Evolutionary conservation across 1,140 invertebrate species (phyloP), one percentile per base, ranked within the genome.

Genomic region (Drosophila bipectinata): DNA sequence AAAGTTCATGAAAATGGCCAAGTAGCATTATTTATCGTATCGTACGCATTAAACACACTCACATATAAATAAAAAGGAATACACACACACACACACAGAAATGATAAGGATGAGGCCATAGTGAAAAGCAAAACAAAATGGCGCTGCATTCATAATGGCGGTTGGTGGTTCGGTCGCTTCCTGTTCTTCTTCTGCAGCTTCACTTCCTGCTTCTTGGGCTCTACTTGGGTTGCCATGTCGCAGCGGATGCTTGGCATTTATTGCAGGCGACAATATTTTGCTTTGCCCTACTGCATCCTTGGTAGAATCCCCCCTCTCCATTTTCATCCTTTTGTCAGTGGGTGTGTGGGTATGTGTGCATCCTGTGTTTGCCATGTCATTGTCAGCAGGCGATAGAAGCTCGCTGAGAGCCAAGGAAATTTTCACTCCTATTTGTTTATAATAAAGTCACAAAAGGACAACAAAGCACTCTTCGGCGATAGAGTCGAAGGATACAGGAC

Each of bases 251-350:
- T 87, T 87, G 82, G 77, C 82, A 87, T 87, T 87, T 87, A 87
- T 87, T 87, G 78, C 82, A 79, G 77, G 82, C 82, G 82, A 82
- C 82, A 87, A 87, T 87, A 85, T 87, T 87, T 87, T 79, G 82
- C 82, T 81, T 67, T 55, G 63, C 63, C 59, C 63, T 34, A 60
- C 63, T 34, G 63, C 63, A 67, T 63, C 59, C 59, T 51, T 59
- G 55, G 47, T 47, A 37, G 15, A 12, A 41, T 14, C 32, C 44
- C 8, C 26, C 28, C 58, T 21, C 26, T 28, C 26, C 5, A 6
- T 6, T 28, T 28, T 7, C 26, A 6, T 28, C 26, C 26, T 28
- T 28, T 28, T 28, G 21, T 21, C 21, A 21, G 21, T 21, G 21
- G 21, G 21, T 21, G 26, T 28, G 26, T 28, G 18, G 18, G 26